Evolutionary conservation across 2,113 vertebrate species (phyloP), one percentile per base, ranked within the genome.

Genomic region (Charadrius vociferus): DNA sequence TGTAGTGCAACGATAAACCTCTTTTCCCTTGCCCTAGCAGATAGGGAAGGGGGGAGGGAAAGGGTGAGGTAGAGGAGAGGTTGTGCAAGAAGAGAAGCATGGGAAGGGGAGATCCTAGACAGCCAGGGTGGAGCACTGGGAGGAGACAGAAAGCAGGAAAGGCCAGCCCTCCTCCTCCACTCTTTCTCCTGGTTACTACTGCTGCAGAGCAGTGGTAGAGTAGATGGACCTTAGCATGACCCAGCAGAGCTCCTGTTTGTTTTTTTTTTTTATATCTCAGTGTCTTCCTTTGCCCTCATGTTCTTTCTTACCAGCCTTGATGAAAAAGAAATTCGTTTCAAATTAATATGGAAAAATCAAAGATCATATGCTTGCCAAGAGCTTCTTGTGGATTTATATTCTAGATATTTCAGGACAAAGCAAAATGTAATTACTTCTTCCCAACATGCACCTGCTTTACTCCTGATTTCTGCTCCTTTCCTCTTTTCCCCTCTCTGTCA

Each of bases 191-290:
- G 9, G 9, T 39, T 61, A 14, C 61, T 39, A 17, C 7, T 56
- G 26, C 12, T 61, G 39, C 24, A 83, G n/a, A 59, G 37, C 5
- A n/a, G 10, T 30, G 11, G 4, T 39, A 10, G 4, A 0, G 0
- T 34, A 17, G 6, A 9, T 37, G 10, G 7, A 53, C 30, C 6
- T 56, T 45, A 61, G 9, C 7, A 21, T 10, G 34, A 67, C 9
- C 4, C 27, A 29, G 24, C 26, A 32, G 6, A 77, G 8, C 39
- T 34, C 12, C 6, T 41, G 6, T 2, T 2, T 2, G 0, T 6
- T 43, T 43, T 2, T 32, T 45, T 79, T 36, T 45, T 79, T 80
- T 53, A 5, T 52, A 5, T 41, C 10, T 58, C 34, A 47, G 5
- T 67, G 29, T 3, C 16, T 47, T 75, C 9, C 26, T 86, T 88